Percentiles rank a stretch among this genome's conserved stretches.
phyloP scores from a whole-genome alignment of 2,113 vertebrate genomes.

The Oceanodroma tethys region DNA sequence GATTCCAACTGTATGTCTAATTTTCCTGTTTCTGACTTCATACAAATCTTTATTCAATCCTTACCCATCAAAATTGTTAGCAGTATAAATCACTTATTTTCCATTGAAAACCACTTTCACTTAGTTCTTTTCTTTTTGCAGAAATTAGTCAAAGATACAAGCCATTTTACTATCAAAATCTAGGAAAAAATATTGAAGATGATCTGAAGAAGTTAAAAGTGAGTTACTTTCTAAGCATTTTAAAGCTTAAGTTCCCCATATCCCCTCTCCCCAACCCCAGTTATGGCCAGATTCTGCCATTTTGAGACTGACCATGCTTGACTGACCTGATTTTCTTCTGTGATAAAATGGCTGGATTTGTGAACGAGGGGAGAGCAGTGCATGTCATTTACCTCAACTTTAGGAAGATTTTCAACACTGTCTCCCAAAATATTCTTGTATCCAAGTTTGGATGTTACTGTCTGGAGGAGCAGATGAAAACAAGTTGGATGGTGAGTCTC shows the following conservation, averaged over 20 bases:
- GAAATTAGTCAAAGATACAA: constrained; percentile 77
- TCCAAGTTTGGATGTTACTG: background rate
- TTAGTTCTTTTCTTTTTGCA: constrained; percentile 58
- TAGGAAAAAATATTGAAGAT: constrained; percentile 71
- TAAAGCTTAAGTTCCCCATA: background rate
- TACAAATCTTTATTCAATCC: background rate
- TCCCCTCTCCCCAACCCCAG: background rate
- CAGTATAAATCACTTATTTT: background rate
- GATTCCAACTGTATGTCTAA: background rate
- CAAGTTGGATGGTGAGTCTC: background rate
- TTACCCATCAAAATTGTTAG: background rate
- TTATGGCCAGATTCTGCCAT: background rate
- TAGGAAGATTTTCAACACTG: background rate
- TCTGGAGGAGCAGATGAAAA: background rate
- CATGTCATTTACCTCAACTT: background rate
- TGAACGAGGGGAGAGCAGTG: background rate
- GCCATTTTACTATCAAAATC: constrained; percentile 76
- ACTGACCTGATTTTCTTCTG: background rate
- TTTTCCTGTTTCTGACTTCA: background rate
- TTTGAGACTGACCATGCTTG: background rate
- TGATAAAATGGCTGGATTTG: background rate
- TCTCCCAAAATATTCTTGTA: background rate
- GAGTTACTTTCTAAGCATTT: constrained; percentile 30
- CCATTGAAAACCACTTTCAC: background rate
- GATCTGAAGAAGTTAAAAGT: constrained; percentile 82